A percentile compares a stretch with the other conserved stretches of the same genome.
phyloP scores from a whole-genome alignment of 2,888 invertebrate species.

The Leucoptera coffeella region DNA sequence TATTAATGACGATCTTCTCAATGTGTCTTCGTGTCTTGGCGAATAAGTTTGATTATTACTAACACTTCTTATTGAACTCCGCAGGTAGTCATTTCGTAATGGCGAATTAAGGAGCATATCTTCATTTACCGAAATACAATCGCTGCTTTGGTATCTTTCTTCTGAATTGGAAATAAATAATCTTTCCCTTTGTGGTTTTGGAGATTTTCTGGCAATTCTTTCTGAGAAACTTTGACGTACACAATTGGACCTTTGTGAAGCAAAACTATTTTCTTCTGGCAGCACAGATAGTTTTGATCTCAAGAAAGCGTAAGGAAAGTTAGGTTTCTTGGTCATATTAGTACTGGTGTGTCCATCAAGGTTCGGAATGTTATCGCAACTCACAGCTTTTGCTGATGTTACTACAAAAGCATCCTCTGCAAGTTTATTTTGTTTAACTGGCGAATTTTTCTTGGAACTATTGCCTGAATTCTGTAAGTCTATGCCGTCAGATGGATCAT shows the following conservation, averaged over 20 bases:
- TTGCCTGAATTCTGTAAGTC: conserved; percentile 52
- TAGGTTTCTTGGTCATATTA: conserved; percentile 52
- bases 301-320: conserved; percentile 72
- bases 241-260: conserved; percentile 37
- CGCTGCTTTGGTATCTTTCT: conserved; percentile 52
- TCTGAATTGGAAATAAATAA: conserved; percentile 46
- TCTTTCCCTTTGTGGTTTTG: conserved; percentile 32
- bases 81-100: conserved; percentile 23
- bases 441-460: conserved; percentile 19
- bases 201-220: conserved; percentile 37
- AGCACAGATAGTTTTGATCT: conserved; percentile 70
- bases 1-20: conserved; percentile 39
- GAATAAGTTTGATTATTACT: conserved; percentile 28
- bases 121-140: conserved; percentile 42
- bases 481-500: conserved; percentile 74
- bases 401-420: conserved; percentile 29
- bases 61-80: conserved; percentile 37
- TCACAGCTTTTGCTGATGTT: conserved; percentile 57
- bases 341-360: conserved; percentile 45
- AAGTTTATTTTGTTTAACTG: conserved; percentile 21
- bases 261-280: conserved; percentile 64
- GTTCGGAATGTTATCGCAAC: conserved; percentile 67
- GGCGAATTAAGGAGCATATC: conserved; percentile 33
- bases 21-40: conserved; percentile 23
- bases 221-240: conserved; percentile 50